Evolutionary conservation across 1,140 invertebrate species (phyloP).

Genomic region (Drosophila ercepeae): DNA sequence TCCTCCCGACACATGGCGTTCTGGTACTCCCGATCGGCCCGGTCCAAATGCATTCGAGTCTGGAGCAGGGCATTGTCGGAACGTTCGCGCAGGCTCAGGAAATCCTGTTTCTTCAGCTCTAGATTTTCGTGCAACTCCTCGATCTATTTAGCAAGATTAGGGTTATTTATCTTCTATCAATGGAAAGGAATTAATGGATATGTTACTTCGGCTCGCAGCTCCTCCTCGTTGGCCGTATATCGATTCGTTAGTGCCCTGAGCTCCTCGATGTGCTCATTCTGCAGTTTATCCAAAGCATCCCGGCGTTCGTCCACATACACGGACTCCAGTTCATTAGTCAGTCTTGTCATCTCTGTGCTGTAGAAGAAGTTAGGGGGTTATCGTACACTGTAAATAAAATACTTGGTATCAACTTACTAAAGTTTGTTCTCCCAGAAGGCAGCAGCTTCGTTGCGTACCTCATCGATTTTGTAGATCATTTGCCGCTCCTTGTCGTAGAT

Average conservation of each 20-base stretch:
- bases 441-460: conserved; percentile 86
- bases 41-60: conserved; percentile 83
- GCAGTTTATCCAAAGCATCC: conserved; percentile 85
- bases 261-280: conserved; percentile 84
- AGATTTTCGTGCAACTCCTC: conserved; percentile 85
- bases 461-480: conserved; percentile 85
- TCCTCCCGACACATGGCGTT: conserved; percentile 85
- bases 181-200: background rate
- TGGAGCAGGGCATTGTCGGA: conserved; percentile 76
- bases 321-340: conserved; percentile 86
- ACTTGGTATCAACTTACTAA: conserved; percentile 78
- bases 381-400: background rate
- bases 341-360: conserved; percentile 85
- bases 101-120: conserved; percentile 85
- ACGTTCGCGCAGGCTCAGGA: conserved; percentile 69
- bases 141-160: conserved; percentile 83
- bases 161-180: background rate
- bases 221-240: conserved; percentile 85
- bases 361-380: background rate
- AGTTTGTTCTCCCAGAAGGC: conserved; percentile 85
- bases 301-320: conserved; percentile 86
- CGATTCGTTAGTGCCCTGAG: conserved; percentile 84
- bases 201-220: conserved; percentile 85
- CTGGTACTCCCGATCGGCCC: conserved; percentile 84
- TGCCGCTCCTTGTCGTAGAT: conserved; percentile 85